These are phyloP conservation scores for Triplophysa siluroides DNA, from an alignment of 2,113 vertebrate species.

Conservation along the genomic window DNA sequence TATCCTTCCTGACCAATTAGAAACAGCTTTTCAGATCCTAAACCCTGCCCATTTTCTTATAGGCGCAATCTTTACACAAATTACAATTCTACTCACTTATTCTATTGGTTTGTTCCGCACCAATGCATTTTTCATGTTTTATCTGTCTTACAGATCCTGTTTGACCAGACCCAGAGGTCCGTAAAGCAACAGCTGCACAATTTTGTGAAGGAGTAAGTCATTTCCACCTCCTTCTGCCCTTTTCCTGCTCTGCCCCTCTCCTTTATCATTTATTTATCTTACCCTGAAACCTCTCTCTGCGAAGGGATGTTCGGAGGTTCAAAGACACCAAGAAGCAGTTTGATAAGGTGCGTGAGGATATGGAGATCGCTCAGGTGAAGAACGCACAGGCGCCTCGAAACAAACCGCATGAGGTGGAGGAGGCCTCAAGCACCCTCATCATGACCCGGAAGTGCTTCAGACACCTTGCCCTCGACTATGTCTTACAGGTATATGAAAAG, in stretches of 20 bases:
- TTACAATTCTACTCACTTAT: background rate
- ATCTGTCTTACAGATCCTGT: slow-evolving; percentile 84
- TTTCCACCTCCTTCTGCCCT: slow-evolving; percentile 35
- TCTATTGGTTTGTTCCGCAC: background rate
- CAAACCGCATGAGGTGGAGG: slow-evolving; percentile 94
- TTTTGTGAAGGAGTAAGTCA: slow-evolving; percentile 98
- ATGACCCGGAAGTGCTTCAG: slow-evolving; percentile 92
- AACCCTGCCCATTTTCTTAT: background rate
- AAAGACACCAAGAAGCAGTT: slow-evolving; percentile 98
- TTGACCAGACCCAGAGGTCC: slow-evolving; percentile 98
- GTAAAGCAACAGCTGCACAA: slow-evolving; percentile 94
- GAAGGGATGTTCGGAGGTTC: slow-evolving; percentile 93
- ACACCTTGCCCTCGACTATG: slow-evolving; percentile 94
- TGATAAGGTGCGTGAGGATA: slow-evolving; percentile 94
- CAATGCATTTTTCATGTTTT: slow-evolving; percentile 28
- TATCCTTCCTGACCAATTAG: background rate
- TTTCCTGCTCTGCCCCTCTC: background rate
- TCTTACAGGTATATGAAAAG: slow-evolving; percentile 81
- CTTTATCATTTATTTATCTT: background rate
- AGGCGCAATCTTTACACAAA: background rate
- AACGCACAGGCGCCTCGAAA: slow-evolving; percentile 93
- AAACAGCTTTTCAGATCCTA: background rate
- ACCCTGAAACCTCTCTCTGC: background rate
- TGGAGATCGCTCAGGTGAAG: slow-evolving; percentile 93
- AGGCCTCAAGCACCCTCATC: slow-evolving; percentile 85